Evolutionary conservation across 2,797 vertebrate genomes (phyloP).

Genomic region (Ataeniobius toweri): DNA sequence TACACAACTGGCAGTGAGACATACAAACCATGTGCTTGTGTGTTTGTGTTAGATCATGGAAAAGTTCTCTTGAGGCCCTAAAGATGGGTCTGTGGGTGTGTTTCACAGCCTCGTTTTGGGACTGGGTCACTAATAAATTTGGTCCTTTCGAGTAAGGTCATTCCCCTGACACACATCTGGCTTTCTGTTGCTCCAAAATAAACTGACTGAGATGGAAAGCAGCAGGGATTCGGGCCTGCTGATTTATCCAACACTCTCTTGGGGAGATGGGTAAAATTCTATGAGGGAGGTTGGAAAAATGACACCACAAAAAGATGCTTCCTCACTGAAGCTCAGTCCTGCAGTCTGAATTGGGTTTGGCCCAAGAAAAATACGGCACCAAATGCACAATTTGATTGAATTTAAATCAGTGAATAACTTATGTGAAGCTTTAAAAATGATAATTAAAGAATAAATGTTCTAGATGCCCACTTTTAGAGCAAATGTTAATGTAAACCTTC

Average conservation of each 20-base stretch:
- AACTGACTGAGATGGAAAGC: slow-evolving; percentile 17
- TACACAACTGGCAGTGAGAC: not conserved
- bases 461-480: too few species aligned
- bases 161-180: not conserved
- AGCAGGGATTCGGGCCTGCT: slow-evolving; percentile 4
- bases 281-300: not conserved
- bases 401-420: too few species aligned
- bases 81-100: not conserved
- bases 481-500: too few species aligned
- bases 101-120: not conserved
- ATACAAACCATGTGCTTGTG: not conserved
- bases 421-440: too few species aligned
- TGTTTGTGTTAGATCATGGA: not conserved
- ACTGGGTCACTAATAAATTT: slow-evolving; percentile 3
- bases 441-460: too few species aligned
- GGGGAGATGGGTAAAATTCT: slow-evolving; percentile 12
- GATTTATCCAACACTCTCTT: slow-evolving; percentile 36
- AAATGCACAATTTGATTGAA: not conserved
- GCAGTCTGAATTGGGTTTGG: too few species aligned
- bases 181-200: slow-evolving; percentile 6
- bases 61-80: not conserved
- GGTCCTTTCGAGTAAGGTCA: not conserved
- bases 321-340: not conserved
- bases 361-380: too few species aligned
- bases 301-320: not conserved